phyloP scores from a whole-genome alignment of 2,797 vertebrate genomes.

The Hephaestus fuliginosus region DNA sequence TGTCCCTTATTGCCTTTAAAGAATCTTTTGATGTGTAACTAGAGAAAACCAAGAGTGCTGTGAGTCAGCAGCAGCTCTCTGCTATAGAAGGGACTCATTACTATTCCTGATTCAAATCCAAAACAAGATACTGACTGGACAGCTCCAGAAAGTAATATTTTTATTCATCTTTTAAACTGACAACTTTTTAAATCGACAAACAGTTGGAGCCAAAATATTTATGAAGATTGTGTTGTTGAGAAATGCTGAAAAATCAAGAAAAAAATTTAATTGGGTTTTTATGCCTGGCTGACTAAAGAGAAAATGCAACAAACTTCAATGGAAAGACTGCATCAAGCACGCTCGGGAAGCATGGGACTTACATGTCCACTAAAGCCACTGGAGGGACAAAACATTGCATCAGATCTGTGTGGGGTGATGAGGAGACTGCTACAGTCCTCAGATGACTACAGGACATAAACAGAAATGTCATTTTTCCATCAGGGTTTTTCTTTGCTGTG shows the following conservation, averaged over 20 bases:
- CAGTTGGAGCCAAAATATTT: background rate
- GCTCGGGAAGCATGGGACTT: background rate
- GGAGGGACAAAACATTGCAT: too few relatives aligned
- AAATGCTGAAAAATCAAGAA: background rate
- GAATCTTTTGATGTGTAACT: conserved; percentile 53
- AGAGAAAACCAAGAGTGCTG: conserved; percentile 39
- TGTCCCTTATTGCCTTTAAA: conserved; percentile 51
- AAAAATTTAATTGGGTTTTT: too few relatives aligned
- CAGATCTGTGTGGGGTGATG: background rate
- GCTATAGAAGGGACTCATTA: conserved; percentile 29
- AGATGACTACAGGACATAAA: background rate
- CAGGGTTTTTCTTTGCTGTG: background rate
- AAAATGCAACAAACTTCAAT: background rate
- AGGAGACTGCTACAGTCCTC: background rate
- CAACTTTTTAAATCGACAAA: conserved; percentile 7
- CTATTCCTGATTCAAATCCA: conserved; percentile 44
- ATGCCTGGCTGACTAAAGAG: background rate
- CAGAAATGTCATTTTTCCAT: background rate
- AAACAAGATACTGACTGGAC: conserved; percentile 21
- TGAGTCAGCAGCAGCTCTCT: conserved; percentile 55
- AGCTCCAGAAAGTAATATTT: background rate
- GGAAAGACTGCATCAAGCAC: background rate
- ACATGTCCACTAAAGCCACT: background rate
- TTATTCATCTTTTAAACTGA: conserved; percentile 13
- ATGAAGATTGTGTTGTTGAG: background rate